Evolutionary conservation across 1,140 invertebrate genomes (phyloP).

Genomic region (Procambarus virginalis): DNA sequence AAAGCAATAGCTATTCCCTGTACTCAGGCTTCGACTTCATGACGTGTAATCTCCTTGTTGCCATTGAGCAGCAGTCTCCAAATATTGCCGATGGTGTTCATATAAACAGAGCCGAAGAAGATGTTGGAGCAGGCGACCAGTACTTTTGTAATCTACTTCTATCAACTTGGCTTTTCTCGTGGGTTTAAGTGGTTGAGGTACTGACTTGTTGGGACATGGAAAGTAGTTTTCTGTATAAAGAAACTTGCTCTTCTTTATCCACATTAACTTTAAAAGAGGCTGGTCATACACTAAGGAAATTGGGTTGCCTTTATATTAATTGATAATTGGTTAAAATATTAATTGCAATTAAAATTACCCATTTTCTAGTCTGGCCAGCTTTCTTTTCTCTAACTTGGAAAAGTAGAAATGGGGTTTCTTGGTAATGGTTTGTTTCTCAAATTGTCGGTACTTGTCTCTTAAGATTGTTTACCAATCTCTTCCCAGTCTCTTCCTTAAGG

Average conservation of each 20-base stretch:
- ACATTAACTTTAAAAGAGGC: not conserved
- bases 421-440: too few relatives aligned
- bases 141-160: constrained; percentile 73
- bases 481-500: too few relatives aligned
- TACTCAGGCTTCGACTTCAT: constrained; percentile 96
- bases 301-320: too few relatives aligned
- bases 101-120: constrained; percentile 79
- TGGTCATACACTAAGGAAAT: too few relatives aligned
- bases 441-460: too few relatives aligned
- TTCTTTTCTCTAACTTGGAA: too few relatives aligned
- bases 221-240: too few relatives aligned
- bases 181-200: not conserved
- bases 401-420: too few relatives aligned
- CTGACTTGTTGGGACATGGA: not conserved
- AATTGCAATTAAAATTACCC: too few relatives aligned
- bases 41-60: constrained; percentile 98
- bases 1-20: constrained; percentile 32
- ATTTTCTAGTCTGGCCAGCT: too few relatives aligned
- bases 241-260: not conserved
- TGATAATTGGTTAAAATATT: too few relatives aligned
- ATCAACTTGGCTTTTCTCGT: not conserved
- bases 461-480: too few relatives aligned
- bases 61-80: constrained; percentile 97
- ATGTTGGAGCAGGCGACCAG: constrained; percentile 90
- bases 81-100: constrained; percentile 98